phyloP scores from a whole-genome alignment of 1,140 invertebrate genomes.

The Calycopis cecrops region DNA sequence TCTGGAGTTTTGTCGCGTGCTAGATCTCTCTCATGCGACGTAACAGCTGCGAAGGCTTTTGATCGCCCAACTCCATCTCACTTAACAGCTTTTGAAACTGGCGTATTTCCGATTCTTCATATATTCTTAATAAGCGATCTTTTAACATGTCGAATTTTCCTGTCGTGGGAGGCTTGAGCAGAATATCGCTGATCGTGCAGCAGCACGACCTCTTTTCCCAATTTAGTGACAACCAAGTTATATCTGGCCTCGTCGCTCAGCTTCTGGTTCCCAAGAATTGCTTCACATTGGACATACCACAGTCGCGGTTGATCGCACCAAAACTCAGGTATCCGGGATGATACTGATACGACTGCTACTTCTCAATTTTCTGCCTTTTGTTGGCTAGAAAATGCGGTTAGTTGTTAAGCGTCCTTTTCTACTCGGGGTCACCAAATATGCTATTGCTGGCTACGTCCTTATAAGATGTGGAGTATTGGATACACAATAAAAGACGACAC shows the following conservation, averaged over 20 bases:
- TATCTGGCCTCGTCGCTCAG: constrained; percentile 4
- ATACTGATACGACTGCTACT: neutral
- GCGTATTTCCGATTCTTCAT: no score
- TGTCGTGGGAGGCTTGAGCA: neutral
- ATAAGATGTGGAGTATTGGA: no score
- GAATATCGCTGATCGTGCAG: constrained; percentile 10
- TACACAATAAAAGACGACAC: no score
- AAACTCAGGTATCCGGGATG: neutral
- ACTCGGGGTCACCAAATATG: no score
- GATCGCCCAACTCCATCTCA: neutral
- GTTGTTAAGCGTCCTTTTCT: no score
- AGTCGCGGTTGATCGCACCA: constrained; percentile 7
- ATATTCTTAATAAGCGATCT: no score
- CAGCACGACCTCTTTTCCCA: constrained; percentile 6
- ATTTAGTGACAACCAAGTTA: constrained; percentile 2
- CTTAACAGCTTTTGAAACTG: neutral
- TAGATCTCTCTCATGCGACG: neutral
- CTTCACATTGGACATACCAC: neutral
- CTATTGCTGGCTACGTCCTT: no score
- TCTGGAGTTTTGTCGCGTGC: no score
- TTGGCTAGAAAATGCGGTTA: no score
- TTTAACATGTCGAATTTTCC: constrained; percentile 4
- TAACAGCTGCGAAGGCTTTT: neutral
- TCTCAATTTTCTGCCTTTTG: no score
- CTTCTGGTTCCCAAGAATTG: neutral